Evolutionary conservation across 2,797 vertebrate species (phyloP).

Genomic region (Vultur gryphus): DNA sequence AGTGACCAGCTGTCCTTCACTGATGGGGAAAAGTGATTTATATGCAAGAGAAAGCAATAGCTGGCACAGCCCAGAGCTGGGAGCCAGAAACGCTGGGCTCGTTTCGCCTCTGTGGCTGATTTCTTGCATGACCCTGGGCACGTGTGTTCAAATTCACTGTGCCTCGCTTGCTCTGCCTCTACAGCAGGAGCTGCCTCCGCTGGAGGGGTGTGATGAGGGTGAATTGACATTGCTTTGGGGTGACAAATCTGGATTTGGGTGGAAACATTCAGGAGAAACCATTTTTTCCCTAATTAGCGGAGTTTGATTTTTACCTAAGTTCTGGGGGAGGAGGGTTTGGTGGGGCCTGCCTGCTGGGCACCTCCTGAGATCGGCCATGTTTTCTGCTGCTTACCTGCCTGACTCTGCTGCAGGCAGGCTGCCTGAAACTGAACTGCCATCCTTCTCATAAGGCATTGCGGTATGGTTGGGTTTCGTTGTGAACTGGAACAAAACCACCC

Average conservation of each 20-base stretch:
- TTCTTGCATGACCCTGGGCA: not conserved
- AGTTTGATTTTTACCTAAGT: not conserved
- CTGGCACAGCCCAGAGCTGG: not conserved
- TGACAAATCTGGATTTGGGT: not conserved
- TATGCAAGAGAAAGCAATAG: conserved; percentile 8
- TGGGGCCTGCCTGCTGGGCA: not conserved
- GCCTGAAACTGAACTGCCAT: not conserved
- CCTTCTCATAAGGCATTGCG: not conserved
- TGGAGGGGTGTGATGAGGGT: not conserved
- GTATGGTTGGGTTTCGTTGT: not conserved
- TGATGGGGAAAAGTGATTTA: conserved; percentile 24
- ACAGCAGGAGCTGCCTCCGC: not conserved
- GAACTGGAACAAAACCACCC: conserved; percentile 11
- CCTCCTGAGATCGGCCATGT: fast-evolving
- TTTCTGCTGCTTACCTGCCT: not conserved
- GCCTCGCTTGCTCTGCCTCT: not conserved
- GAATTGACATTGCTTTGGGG: not conserved
- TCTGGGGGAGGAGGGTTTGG: not conserved
- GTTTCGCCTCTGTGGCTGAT: not conserved
- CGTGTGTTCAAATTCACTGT: not conserved
- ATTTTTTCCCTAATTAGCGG: not conserved
- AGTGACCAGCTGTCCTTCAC: conserved; percentile 35
- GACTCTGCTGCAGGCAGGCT: not conserved
- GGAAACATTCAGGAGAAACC: not conserved
- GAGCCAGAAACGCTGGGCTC: not conserved